Conservation (phyloP, 2,888 invertebrate genomes). For the Melolontha melolontha region DNA sequence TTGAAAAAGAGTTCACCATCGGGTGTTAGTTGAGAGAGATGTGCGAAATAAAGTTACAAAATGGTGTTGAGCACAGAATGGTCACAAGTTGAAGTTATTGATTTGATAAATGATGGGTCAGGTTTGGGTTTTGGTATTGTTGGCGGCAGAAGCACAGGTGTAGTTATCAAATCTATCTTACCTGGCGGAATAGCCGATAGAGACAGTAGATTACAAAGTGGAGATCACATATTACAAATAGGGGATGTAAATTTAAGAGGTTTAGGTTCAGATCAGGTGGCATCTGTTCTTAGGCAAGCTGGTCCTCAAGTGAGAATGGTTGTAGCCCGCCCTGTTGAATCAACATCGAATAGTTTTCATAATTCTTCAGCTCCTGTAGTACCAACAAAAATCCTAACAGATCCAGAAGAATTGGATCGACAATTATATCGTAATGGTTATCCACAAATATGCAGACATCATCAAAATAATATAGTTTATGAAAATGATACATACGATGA, state of each 20-base stretch:
- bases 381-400: conserved; percentile 90
- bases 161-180: conserved; percentile 97
- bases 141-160: conserved; percentile 97
- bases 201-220: conserved; percentile 94
- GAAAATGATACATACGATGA: conserved; percentile 47
- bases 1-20: conserved; percentile 31
- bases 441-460: conserved; percentile 58
- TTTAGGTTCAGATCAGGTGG: conserved; percentile 96
- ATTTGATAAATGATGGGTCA: conserved; percentile 96
- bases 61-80: conserved; percentile 97
- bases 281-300: conserved; percentile 80
- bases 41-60: conserved; percentile 50
- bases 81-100: conserved; percentile 99
- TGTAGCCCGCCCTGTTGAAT: conserved; percentile 93
- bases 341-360: conserved; percentile 81
- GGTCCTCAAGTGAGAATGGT: conserved; percentile 84
- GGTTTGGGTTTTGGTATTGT: conserved; percentile 99
- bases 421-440: conserved; percentile 84
- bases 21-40: conserved; percentile 37
- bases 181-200: conserved; percentile 97
- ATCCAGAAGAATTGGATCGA: conserved; percentile 89
- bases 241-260: conserved; percentile 95
- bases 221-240: conserved; percentile 97
- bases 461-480: conserved; percentile 40
- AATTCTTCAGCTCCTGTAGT: conserved; percentile 88